Percentiles rank a stretch among this genome's conserved stretches.
Evolutionary conservation across 2,888 invertebrate species (phyloP).

Genomic region (Zygogramma bicolorata): DNA sequence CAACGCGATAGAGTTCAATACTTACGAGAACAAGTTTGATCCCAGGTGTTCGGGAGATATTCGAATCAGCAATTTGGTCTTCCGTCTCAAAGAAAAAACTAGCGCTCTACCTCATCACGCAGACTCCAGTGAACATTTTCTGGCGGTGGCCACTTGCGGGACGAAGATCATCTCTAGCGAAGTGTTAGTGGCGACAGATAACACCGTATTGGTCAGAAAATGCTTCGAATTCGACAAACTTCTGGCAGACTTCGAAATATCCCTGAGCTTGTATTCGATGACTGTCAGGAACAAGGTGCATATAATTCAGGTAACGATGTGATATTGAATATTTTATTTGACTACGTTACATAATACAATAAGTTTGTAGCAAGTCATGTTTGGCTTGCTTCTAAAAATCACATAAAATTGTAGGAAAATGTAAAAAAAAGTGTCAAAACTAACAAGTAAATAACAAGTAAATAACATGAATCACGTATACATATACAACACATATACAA

Average conservation of each 20-base stretch:
- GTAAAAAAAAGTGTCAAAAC: too few relatives aligned
- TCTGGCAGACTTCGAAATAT: slow-evolving; percentile 42
- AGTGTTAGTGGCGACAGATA: slow-evolving; percentile 35
- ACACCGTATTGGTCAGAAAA: slow-evolving; percentile 30
- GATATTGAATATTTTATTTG: too few relatives aligned
- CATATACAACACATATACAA: too few relatives aligned
- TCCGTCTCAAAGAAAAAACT: slow-evolving; percentile 23
- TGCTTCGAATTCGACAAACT: slow-evolving; percentile 39
- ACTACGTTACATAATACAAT: too few relatives aligned
- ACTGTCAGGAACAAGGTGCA: slow-evolving; percentile 34
- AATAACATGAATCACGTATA: too few relatives aligned
- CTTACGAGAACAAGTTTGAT: slow-evolving; percentile 22
- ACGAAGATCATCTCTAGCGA: slow-evolving; percentile 45
- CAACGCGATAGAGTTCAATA: slow-evolving; percentile 40
- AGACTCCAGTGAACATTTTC: slow-evolving; percentile 40
- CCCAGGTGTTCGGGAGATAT: slow-evolving; percentile 39
- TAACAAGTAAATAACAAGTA: too few relatives aligned
- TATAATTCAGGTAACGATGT: slow-evolving; percentile 38
- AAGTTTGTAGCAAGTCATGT: too few relatives aligned
- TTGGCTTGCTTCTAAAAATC: too few relatives aligned
- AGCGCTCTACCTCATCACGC: slow-evolving; percentile 11
- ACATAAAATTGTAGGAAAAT: too few relatives aligned
- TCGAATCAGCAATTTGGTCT: slow-evolving; percentile 40
- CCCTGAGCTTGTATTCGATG: slow-evolving; percentile 46
- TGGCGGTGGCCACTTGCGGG: slow-evolving; percentile 43